Base-by-base conservation (phyloP, 1,140 invertebrate genomes). In the Ceratosolen fusciceps region DNA sequence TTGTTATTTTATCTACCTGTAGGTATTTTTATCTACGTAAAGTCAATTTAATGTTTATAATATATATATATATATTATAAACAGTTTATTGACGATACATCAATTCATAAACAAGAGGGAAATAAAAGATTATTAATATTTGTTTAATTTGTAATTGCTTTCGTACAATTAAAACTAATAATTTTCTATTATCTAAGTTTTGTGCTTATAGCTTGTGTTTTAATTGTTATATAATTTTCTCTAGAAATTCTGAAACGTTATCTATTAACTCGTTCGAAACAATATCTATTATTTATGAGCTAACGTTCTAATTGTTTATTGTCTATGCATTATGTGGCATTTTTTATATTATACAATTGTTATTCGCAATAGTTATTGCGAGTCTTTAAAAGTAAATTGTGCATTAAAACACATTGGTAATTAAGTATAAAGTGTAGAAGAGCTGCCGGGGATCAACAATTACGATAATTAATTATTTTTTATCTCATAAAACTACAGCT, bases 401-500 rank as follows among this genome's bases (percentile, higher is more conserved):
- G 58, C 43, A 54, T 54, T 29, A 79, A 68, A 67, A 47, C 70
- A 65, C 43, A 56, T 68, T 75, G 73, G 2, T 26, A 60, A 75
- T 39, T 77, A 31, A 54, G 49, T 67, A 60, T 60, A 60, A 77
- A 77, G n/a, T 10, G 21, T 34, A 21, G n/a, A 58, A 77, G 34
- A 54, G 19, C 74, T 39, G 39, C 24, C 29, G 65, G 47, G 75
- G 71, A 67, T 71, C 71, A 70, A 77, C 65, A 77, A 77, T 58
- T 77, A 77, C 65, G 56, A 29, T 58, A 68, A 62, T n/a, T n/a
- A n/a, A 62, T 65, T 78, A 68, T 72, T 78, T 78, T 72, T 37
- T 52, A 24, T 37, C 68, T 24, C 70, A 65, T 78, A 62, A n/a
- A 72, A 78, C 62, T 54, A 34, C 52, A 5, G 0, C 29, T 21